Conservation (phyloP, 2,113 vertebrate genomes). For the Pristiophorus japonicus region DNA sequence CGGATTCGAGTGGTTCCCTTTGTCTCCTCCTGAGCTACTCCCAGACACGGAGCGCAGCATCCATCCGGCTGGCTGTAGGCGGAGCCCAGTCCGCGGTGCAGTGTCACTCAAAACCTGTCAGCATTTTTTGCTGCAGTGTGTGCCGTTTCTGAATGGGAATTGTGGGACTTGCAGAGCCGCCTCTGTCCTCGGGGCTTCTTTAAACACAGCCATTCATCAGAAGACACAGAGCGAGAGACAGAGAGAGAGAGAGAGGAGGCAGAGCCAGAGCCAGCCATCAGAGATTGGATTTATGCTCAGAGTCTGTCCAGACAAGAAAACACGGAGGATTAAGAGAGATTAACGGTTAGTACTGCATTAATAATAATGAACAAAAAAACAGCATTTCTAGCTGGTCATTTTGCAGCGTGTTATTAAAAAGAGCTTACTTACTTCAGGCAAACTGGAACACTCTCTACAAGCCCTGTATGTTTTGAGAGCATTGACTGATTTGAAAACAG, state of each 20-base stretch:
- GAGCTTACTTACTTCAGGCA: neutral
- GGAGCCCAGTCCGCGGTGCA: neutral
- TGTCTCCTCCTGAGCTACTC: neutral
- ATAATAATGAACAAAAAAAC: neutral
- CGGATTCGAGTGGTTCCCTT: neutral
- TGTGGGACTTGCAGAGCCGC: neutral
- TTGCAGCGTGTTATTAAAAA: neutral
- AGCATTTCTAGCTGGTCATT: neutral
- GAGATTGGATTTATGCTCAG: neutral
- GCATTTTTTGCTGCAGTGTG: neutral
- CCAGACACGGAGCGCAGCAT: neutral
- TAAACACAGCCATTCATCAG: neutral
- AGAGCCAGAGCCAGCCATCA: too few species aligned
- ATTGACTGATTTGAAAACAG: neutral
- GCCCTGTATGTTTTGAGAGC: neutral
- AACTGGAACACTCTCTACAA: neutral
- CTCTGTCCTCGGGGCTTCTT: neutral
- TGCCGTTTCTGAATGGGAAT: neutral
- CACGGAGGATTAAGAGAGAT: neutral
- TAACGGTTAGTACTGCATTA: neutral
- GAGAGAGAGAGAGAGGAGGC: too few species aligned
- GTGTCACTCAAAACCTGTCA: neutral
- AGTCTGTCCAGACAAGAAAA: neutral
- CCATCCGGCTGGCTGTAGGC: neutral
- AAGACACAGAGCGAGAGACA: too few species aligned